phyloP scores from a whole-genome alignment of 2,888 invertebrate genomes.

The Cryptops parisi region DNA sequence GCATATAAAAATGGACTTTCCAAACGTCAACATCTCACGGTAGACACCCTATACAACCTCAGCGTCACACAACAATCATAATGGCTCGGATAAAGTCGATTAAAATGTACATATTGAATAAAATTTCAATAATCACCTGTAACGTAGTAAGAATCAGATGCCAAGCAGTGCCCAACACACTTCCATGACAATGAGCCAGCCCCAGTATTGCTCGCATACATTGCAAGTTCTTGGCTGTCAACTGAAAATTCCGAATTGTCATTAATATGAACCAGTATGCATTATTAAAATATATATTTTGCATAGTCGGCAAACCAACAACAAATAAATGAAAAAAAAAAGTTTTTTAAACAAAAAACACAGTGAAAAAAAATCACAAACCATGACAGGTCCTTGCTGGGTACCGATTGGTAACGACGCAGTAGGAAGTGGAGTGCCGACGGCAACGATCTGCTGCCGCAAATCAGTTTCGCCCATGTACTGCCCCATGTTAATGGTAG shows the following conservation, averaged over 20 bases:
- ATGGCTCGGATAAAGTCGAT: too few species aligned
- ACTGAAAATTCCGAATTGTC: conserved; percentile 33
- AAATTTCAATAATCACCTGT: too few species aligned
- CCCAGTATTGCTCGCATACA: conserved; percentile 84
- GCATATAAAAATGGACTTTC: too few species aligned
- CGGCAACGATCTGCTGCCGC: conserved; percentile 89
- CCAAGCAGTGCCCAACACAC: conserved; percentile 85
- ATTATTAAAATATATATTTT: not conserved
- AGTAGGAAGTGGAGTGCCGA: conserved; percentile 86
- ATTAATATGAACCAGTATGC: not conserved
- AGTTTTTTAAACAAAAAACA: not conserved
- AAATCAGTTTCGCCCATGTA: conserved; percentile 51
- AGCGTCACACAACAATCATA: too few species aligned
- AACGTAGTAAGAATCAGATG: conserved; percentile 87
- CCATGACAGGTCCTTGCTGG: conserved; percentile 81
- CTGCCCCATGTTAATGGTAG: conserved; percentile 26
- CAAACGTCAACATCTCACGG: too few species aligned
- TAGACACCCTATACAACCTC: too few species aligned
- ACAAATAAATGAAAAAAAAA: not conserved
- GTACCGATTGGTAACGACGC: conserved; percentile 58
- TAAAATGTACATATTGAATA: too few species aligned
- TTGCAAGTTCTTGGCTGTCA: conserved; percentile 93
- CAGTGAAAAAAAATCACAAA: conserved; percentile 18
- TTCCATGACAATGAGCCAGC: conserved; percentile 82
- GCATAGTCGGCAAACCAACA: not conserved